Conservation (phyloP, 2,888 invertebrate genomes). For the Cenopis cana region DNA sequence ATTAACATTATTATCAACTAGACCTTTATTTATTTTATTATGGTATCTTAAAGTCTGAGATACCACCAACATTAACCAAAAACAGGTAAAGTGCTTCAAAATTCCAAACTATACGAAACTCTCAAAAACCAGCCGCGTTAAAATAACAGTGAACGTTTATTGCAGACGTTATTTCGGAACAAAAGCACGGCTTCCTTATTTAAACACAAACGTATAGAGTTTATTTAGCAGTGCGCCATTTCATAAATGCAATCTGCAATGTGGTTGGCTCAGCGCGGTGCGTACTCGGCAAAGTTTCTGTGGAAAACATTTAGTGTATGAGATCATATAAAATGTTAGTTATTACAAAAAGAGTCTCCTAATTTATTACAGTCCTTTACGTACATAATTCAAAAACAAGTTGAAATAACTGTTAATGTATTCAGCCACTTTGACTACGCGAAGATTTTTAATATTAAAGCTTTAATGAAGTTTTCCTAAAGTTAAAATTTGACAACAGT, state of each 20-base stretch:
- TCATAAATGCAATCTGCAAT: slow-evolving; percentile 39
- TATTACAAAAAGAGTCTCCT: background rate
- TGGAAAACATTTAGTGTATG: background rate
- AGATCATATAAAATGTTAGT: background rate
- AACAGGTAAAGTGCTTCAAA: background rate
- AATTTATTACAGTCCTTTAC: background rate
- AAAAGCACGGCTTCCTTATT: slow-evolving; percentile 24
- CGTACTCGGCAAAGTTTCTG: background rate
- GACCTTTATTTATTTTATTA: too few relatives aligned
- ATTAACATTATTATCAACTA: too few relatives aligned
- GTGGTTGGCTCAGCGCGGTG: slow-evolving; percentile 6
- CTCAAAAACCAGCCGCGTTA: background rate
- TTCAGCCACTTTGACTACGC: too few relatives aligned
- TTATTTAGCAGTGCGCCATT: slow-evolving; percentile 31
- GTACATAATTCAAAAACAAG: too few relatives aligned
- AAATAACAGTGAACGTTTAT: slow-evolving; percentile 10
- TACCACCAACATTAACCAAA: too few relatives aligned
- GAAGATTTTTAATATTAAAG: too few relatives aligned
- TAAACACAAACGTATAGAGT: slow-evolving; percentile 30
- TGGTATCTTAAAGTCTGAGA: too few relatives aligned
- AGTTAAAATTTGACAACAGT: too few relatives aligned
- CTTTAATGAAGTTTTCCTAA: too few relatives aligned
- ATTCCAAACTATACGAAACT: background rate
- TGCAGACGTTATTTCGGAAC: slow-evolving; percentile 19
- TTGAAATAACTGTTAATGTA: too few relatives aligned